These are phyloP conservation scores for Periophthalmodon schlosseri DNA, from an alignment of 2,113 vertebrate species.

Conservation along the genomic window DNA sequence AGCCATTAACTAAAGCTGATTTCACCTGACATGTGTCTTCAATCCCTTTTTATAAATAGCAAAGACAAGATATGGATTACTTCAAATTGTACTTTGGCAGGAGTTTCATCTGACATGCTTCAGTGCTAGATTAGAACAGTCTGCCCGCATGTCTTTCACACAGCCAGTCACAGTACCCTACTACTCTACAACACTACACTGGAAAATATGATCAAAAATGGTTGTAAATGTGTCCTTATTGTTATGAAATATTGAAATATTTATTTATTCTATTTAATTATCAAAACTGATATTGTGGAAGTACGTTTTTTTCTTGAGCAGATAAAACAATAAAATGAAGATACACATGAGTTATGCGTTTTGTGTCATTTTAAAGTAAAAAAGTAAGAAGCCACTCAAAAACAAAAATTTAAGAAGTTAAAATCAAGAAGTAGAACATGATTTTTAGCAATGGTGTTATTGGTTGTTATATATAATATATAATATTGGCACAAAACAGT, in stretches of 20 bases:
- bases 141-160: slow-evolving; percentile 15
- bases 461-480: too few species aligned
- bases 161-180: not conserved
- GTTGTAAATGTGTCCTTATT: not conserved
- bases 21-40: slow-evolving; percentile 37
- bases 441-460: not conserved
- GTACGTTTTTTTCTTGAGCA: too few species aligned
- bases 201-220: not conserved
- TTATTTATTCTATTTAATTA: not conserved
- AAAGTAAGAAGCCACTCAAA: not conserved
- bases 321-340: too few species aligned
- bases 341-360: not conserved
- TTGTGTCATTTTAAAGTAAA: not conserved
- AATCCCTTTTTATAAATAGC: slow-evolving; percentile 12
- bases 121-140: not conserved
- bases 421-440: not conserved
- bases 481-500: not conserved
- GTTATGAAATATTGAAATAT: not conserved
- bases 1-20: slow-evolving; percentile 33
- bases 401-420: not conserved
- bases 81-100: slow-evolving; percentile 18
- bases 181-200: not conserved
- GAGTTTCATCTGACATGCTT: slow-evolving; percentile 16
- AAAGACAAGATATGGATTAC: slow-evolving; percentile 17
- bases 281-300: too few species aligned